phyloP scores from a whole-genome alignment of 2,888 invertebrate species.

The Oscheius sp. region DNA sequence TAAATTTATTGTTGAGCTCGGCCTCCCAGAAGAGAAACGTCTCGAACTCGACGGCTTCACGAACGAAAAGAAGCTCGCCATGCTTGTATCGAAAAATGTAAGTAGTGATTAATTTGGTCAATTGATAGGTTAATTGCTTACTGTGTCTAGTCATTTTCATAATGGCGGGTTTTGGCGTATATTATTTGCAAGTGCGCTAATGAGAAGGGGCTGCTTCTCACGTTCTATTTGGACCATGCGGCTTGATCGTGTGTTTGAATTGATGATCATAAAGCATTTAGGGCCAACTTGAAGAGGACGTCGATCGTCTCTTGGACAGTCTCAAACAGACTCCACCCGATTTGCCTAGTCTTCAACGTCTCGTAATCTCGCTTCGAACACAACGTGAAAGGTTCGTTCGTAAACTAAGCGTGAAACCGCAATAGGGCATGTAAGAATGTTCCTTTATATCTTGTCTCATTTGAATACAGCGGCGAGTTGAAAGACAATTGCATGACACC shows the following conservation, averaged over 20 bases:
- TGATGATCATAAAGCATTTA: slow-evolving; percentile 37
- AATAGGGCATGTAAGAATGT: slow-evolving; percentile 7
- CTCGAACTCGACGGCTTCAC: slow-evolving; percentile 57
- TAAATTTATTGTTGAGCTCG: slow-evolving; percentile 53
- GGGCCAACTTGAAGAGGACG: slow-evolving; percentile 42
- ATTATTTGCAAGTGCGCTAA: slow-evolving; percentile 24
- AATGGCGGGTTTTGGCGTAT: slow-evolving; percentile 1
- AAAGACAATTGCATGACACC: slow-evolving; percentile 18
- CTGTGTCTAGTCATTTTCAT: background rate
- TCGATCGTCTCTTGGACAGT: slow-evolving; percentile 26
- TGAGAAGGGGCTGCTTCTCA: slow-evolving; percentile 35
- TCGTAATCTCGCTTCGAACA: slow-evolving; percentile 62
- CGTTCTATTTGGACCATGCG: slow-evolving; percentile 40
- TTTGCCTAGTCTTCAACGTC: slow-evolving; percentile 53
- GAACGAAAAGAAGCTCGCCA: slow-evolving; percentile 60
- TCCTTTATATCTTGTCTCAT: slow-evolving; percentile 16
- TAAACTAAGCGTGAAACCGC: slow-evolving; percentile 5
- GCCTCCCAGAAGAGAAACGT: slow-evolving; percentile 61
- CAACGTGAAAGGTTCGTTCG: slow-evolving; percentile 54
- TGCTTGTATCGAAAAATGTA: slow-evolving; percentile 53
- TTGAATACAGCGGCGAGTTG: slow-evolving; percentile 20
- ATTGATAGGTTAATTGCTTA: background rate
- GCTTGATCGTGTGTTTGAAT: slow-evolving; percentile 36
- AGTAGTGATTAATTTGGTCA: slow-evolving; percentile 6
- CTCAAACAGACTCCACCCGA: slow-evolving; percentile 29